Conservation (phyloP, 2,888 invertebrate genomes). For the Tolmerus cingulatus region DNA sequence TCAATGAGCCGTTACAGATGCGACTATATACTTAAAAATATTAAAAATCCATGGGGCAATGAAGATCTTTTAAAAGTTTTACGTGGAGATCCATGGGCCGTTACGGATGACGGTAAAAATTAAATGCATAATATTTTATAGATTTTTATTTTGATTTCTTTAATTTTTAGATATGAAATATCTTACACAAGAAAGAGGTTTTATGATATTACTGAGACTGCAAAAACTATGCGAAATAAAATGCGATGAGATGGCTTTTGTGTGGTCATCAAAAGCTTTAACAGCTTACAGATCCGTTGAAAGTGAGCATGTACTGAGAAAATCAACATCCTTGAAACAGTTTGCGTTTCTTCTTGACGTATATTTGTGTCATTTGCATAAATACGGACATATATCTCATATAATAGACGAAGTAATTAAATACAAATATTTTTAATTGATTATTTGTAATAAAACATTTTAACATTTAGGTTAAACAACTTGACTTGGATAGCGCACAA, state of each 20-base stretch:
- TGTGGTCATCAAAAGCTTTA: conserved; percentile 66
- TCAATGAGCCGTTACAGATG: conserved; percentile 18
- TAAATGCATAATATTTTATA: conserved; percentile 46
- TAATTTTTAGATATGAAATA: conserved; percentile 64
- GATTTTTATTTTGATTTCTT: neutral
- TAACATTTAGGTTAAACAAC: conserved; percentile 8
- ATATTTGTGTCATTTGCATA: conserved; percentile 68
- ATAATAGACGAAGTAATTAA: conserved; percentile 64
- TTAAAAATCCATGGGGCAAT: conserved; percentile 42
- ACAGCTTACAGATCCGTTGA: conserved; percentile 56
- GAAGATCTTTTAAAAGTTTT: conserved; percentile 30
- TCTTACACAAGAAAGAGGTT: conserved; percentile 68
- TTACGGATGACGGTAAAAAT: conserved; percentile 6
- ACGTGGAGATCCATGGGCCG: conserved; percentile 1
- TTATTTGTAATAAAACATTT: neutral
- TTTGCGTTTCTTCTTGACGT: conserved; percentile 69
- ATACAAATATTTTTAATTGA: too few species aligned
- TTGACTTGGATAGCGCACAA: neutral
- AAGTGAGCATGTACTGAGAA: conserved; percentile 47
- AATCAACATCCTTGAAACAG: conserved; percentile 64
- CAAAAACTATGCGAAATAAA: conserved; percentile 70
- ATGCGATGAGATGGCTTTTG: conserved; percentile 70
- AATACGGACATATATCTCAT: conserved; percentile 62
- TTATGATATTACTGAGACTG: conserved; percentile 68
- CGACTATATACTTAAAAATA: conserved; percentile 42